Conservation (phyloP, 35 echinoderm and acorn worm genomes). For the Chiridota heheva region DNA sequence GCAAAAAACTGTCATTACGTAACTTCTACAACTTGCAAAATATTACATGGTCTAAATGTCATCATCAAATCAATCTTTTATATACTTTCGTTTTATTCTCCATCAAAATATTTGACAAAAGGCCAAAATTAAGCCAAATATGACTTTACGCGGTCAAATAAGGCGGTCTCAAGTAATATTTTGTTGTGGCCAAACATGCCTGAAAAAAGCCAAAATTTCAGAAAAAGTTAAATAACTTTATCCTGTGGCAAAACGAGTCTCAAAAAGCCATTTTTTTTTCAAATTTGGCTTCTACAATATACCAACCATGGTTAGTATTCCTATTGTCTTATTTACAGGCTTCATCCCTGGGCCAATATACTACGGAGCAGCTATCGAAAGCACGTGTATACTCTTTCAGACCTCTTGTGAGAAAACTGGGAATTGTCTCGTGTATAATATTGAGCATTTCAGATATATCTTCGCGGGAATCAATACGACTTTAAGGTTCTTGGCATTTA, state of each 20-base stretch:
- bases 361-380: slow-evolving; percentile 64
- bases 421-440: slow-evolving; percentile 70
- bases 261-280: neutral
- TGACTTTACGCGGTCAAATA: too few species aligned
- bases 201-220: too few species aligned
- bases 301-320: neutral
- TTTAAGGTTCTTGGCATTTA: neutral
- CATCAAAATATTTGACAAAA: too few species aligned
- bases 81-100: too few species aligned
- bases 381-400: slow-evolving; percentile 60
- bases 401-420: slow-evolving; percentile 50
- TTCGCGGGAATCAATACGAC: slow-evolving; percentile 19
- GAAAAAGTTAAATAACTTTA: neutral
- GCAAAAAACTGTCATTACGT: too few species aligned
- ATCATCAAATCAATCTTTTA: too few species aligned
- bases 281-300: neutral
- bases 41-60: too few species aligned
- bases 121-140: too few species aligned
- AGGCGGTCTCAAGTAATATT: too few species aligned
- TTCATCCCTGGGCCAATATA: slow-evolving; percentile 68
- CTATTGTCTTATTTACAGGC: slow-evolving; percentile 33
- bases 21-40: too few species aligned
- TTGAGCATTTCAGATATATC: slow-evolving; percentile 45
- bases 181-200: neutral
- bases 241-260: neutral